Evolutionary conservation across 2,113 vertebrate species (phyloP).

Genomic region (Sphaerodactylus townsendi): DNA sequence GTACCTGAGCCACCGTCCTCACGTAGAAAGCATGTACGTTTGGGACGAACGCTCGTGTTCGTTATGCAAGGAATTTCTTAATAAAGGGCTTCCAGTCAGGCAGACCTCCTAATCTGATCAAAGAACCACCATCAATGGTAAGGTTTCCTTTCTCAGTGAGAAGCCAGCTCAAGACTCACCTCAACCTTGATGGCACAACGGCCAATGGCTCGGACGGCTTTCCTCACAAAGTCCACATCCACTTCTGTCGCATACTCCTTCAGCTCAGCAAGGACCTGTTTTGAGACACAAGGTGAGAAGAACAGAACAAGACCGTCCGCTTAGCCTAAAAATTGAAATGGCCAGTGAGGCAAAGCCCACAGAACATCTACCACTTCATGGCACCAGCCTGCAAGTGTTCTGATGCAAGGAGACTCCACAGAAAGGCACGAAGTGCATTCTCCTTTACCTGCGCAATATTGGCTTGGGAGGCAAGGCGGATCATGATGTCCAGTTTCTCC

Average conservation of each 20-base stretch:
- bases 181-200: conserved; percentile 99
- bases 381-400: background rate
- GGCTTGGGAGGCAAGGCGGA: conserved; percentile 95
- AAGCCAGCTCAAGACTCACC: conserved; percentile 71
- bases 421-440: background rate
- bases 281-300: background rate
- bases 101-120: too few species aligned
- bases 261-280: conserved; percentile 93
- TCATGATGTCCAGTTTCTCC: conserved; percentile 99
- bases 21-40: too few species aligned
- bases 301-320: too few species aligned
- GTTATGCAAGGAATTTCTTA: too few species aligned
- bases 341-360: too few species aligned
- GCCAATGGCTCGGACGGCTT: conserved; percentile 95
- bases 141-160: too few species aligned
- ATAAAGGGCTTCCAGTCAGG: too few species aligned
- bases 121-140: too few species aligned
- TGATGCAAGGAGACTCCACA: background rate
- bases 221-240: conserved; percentile 97
- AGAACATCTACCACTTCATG: too few species aligned
- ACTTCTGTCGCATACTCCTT: conserved; percentile 98
- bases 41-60: too few species aligned
- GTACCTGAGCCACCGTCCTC: too few species aligned
- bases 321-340: too few species aligned
- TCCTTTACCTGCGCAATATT: conserved; percentile 93